Evolutionary conservation across 2,888 invertebrate genomes (phyloP), one percentile per base, ranked within the genome.

Genomic region (Cinara cedri): DNA sequence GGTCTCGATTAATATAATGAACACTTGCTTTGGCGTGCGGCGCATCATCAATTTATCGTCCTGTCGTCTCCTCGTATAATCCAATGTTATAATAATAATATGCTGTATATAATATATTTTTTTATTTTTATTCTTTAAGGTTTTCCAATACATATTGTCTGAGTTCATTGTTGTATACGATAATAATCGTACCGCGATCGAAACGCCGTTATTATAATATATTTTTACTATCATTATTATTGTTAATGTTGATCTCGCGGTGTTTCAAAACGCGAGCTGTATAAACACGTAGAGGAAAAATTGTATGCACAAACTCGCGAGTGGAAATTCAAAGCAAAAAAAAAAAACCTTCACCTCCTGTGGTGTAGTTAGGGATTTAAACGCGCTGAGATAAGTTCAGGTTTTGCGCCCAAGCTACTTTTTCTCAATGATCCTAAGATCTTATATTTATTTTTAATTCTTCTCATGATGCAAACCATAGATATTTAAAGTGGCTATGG

Each of bases 11-110:
- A 66, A 46, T 60, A 21, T 78, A 70, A 78, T 62, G 70, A 78
- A 78, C 78, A 70, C 70, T 78, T 60, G 78, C 78, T 60, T 51
- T 60, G 66, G 76, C 75, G 75, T 75, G 76, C 60, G 76, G 76
- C 60, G 70, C 70, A 70, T 78, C 78, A 78, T 78, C 78, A 78
- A 78, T 78, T 78, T 70, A 78, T 78, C 68, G 78, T 70, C 70
- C 68, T 78, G 78, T 78, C 78, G 78, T 78, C 78, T 62, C 70
- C 78, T 62, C 42, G 51, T 49, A 42, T 68, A 49, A 68, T 51
- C 78, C 78, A 57, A 21, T 21, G 68, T 68, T 60, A 70, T 78
- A 78, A 78, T 78, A 78, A 78, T 78, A 78, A 70, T 70, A 78
- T 70, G 51, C 21, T 51, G 11, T 60, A 13, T 34, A 34, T 34